A percentile compares a stretch with the other conserved stretches of the same genome.
These are phyloP conservation scores for Rhodinocichla rosea DNA, from an alignment of 2,113 vertebrate genomes.

Conservation along the genomic window DNA sequence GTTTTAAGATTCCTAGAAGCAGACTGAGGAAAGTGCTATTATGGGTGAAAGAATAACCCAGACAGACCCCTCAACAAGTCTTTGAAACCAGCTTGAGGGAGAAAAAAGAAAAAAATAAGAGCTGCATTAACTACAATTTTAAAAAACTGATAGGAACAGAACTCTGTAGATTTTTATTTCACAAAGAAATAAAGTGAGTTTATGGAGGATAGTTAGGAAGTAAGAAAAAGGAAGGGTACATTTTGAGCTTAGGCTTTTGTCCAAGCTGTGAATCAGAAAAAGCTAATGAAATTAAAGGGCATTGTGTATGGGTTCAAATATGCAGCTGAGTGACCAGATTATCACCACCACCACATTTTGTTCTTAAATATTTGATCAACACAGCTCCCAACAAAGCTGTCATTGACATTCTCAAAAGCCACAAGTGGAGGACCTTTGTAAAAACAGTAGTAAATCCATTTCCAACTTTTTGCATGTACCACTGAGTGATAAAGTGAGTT, in stretches of 20 bases:
- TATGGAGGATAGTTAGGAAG: background rate
- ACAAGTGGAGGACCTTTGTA: background rate
- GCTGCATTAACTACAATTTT: background rate
- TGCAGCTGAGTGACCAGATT: background rate
- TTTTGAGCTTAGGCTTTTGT: background rate
- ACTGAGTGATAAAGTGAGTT: background rate
- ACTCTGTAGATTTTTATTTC: background rate
- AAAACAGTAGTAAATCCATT: background rate
- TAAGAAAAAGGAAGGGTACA: background rate
- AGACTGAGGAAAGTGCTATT: background rate
- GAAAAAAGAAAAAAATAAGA: background rate
- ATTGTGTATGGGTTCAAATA: background rate
- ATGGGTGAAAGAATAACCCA: background rate
- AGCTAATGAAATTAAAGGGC: background rate
- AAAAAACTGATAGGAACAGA: background rate
- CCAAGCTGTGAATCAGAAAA: background rate
- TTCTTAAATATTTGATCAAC: background rate
- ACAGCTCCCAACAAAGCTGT: background rate
- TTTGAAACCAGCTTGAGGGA: background rate
- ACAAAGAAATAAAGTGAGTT: background rate
- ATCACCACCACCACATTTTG: background rate
- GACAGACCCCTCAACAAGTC: background rate
- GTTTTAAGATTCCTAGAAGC: background rate
- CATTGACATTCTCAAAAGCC: background rate
- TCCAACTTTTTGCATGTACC: background rate